phyloP scores from a whole-genome alignment of 2,888 invertebrate species.

The Axea sp. region DNA sequence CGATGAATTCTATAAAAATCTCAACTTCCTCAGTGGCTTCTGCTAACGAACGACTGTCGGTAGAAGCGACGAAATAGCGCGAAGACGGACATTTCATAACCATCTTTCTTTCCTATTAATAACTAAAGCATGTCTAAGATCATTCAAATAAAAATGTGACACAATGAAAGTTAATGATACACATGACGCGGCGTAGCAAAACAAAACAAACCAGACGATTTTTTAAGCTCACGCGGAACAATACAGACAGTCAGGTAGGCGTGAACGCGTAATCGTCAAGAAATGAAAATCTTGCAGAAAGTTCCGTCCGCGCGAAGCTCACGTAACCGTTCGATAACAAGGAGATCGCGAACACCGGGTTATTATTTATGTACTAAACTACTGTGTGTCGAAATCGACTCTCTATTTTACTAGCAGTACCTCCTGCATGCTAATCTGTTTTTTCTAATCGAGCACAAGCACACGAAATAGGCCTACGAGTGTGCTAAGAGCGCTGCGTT shows the following conservation, averaged over 20 bases:
- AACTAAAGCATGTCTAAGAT: background rate
- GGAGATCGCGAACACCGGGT: conserved; percentile 55
- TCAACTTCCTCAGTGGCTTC: no score
- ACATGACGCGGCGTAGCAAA: background rate
- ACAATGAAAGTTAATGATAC: conserved; percentile 15
- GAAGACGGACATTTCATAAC: no score
- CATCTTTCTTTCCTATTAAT: background rate
- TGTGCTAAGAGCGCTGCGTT: conserved; percentile 62
- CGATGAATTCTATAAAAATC: no score
- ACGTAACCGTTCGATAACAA: conserved; percentile 47
- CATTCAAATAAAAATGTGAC: conserved; percentile 6
- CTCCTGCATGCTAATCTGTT: conserved; percentile 73
- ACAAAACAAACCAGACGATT: no score
- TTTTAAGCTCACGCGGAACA: no score
- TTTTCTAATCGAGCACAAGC: conserved; percentile 74
- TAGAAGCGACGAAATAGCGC: no score
- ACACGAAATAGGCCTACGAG: conserved; percentile 61
- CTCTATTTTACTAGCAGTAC: conserved; percentile 70
- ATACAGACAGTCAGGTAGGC: no score
- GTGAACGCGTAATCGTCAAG: no score
- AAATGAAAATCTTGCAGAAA: conserved; percentile 9
- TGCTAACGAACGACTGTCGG: no score
- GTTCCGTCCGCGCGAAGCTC: background rate
- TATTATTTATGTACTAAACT: conserved; percentile 63
- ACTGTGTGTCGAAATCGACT: conserved; percentile 67